A percentile compares a stretch with the other conserved stretches of the same genome.
Evolutionary conservation across 1,140 invertebrate species (phyloP).

Genomic region (Drosophila erecta): DNA sequence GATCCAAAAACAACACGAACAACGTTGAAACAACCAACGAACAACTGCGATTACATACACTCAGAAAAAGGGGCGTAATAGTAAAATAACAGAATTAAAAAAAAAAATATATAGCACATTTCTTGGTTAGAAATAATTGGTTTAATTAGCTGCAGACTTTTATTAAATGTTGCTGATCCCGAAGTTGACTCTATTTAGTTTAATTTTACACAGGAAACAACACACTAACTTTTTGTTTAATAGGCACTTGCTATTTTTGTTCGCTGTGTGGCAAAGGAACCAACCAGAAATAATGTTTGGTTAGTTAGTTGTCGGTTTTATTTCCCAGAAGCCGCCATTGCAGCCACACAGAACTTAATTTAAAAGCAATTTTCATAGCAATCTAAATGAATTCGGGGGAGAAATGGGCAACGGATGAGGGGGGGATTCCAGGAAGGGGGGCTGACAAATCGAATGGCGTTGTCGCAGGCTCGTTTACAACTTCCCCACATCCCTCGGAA

Average conservation of each 20-base stretch:
- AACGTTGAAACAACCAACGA: constrained; percentile 8
- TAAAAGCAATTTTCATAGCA: constrained; percentile 77
- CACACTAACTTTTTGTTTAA: too few species aligned
- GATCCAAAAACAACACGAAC: constrained; percentile 16
- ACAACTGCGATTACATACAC: constrained; percentile 48
- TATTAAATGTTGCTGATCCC: too few species aligned
- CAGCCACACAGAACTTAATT: constrained; percentile 60
- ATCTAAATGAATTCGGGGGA: constrained; percentile 27
- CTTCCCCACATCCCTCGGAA: constrained; percentile 7
- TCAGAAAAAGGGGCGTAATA: neutral
- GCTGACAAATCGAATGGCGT: constrained; percentile 29
- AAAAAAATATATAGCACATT: too few species aligned
- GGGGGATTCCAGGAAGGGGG: neutral
- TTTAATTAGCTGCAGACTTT: too few species aligned
- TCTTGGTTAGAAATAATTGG: too few species aligned
- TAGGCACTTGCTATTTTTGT: neutral
- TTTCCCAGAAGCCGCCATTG: constrained; percentile 29
- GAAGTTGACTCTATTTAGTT: too few species aligned
- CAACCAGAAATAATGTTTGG: constrained; percentile 31
- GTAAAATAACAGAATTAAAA: too few species aligned
- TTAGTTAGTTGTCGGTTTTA: constrained; percentile 30
- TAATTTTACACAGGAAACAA: too few species aligned
- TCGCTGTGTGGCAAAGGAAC: neutral
- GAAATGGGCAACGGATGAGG: neutral
- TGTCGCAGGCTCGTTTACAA: constrained; percentile 40